Evolutionary conservation across 2,113 vertebrate genomes (phyloP).

Genomic region (Empidonax traillii): DNA sequence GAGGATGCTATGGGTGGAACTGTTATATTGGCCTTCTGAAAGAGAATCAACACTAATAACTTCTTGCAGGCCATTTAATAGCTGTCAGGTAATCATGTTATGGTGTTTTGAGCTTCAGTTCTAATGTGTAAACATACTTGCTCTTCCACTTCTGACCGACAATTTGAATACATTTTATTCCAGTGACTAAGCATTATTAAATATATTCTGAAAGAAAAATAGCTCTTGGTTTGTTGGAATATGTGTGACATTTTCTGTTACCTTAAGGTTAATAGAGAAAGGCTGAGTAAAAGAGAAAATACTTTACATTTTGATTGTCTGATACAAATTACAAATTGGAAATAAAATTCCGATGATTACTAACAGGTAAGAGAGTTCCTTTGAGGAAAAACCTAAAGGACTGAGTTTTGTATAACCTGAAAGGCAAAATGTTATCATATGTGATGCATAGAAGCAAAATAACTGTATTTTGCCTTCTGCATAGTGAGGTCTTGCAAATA

Average conservation of each 20-base stretch:
- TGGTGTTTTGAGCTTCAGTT: background rate
- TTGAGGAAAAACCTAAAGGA: background rate
- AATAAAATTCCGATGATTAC: background rate
- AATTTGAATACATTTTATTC: slow-evolving; percentile 28
- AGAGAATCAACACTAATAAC: background rate
- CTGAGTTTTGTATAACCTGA: background rate
- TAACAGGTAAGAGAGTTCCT: background rate
- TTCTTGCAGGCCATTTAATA: slow-evolving; percentile 13
- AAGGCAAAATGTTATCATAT: fast-evolving
- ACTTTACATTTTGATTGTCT: background rate
- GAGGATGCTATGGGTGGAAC: slow-evolving; percentile 8
- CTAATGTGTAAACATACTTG: slow-evolving; percentile 3
- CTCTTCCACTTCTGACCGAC: slow-evolving; percentile 22
- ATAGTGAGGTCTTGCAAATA: background rate
- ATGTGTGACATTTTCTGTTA: background rate
- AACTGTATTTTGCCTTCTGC: background rate
- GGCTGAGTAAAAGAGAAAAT: background rate
- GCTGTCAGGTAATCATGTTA: background rate
- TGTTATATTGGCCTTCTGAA: background rate
- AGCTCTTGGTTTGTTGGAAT: background rate
- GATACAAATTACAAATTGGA: background rate
- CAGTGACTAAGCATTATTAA: background rate
- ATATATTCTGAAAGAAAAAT: background rate
- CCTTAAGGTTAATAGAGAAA: background rate
- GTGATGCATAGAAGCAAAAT: background rate